These are phyloP conservation scores for Eciton burchellii DNA, from an alignment of 1,140 invertebrate genomes.

Conservation along the genomic window DNA sequence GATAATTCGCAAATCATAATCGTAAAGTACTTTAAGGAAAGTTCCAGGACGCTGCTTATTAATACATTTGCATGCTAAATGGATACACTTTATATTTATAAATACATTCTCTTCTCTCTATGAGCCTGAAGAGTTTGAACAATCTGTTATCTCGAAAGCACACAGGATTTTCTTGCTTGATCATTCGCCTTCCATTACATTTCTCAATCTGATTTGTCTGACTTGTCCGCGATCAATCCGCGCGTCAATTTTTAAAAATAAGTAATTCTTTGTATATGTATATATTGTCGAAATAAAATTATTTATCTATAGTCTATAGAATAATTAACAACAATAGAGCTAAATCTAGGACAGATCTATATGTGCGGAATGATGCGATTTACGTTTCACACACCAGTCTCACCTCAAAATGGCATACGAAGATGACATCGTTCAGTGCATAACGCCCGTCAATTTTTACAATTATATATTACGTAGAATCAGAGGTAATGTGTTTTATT, in stretches of 20 bases:
- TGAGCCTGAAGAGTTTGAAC: background rate
- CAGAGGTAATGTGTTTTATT: background rate
- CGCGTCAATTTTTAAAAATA: background rate
- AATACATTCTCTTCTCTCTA: too few species aligned
- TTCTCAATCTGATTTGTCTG: background rate
- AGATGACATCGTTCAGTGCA: background rate
- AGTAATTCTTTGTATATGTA: slow-evolving; percentile 27
- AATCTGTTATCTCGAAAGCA: background rate
- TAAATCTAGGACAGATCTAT: background rate
- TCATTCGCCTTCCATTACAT: background rate
- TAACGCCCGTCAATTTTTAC: slow-evolving; percentile 1
- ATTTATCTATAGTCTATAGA: background rate
- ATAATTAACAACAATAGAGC: background rate
- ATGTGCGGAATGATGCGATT: background rate
- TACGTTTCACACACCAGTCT: too few species aligned
- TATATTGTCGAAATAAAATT: slow-evolving; percentile 22
- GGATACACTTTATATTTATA: too few species aligned
- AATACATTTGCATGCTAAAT: too few species aligned
- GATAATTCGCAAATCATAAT: background rate
- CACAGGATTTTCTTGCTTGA: background rate
- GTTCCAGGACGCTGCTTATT: too few species aligned
- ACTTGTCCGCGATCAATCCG: background rate
- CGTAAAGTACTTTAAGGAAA: too few species aligned
- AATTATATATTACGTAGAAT: background rate
- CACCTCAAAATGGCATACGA: background rate